Base-by-base conservation (phyloP, 2,113 vertebrate genomes). In the Seriola rivoliana region DNA sequence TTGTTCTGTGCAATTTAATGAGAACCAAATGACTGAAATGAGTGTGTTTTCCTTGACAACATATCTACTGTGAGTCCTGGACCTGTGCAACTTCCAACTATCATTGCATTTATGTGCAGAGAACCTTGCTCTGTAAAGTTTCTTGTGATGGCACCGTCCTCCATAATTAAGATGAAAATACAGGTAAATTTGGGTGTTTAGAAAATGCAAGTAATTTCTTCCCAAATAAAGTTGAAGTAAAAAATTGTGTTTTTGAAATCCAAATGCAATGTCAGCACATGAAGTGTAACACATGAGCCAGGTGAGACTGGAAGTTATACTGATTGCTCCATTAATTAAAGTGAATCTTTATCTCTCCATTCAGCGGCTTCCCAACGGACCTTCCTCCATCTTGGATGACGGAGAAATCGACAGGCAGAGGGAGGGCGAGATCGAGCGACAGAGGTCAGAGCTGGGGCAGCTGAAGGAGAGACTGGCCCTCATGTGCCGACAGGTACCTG, bases 401-500 rank as follows among this genome's bases (percentile, higher is more conserved):
- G 95, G 58, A 46, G 90, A 91, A 78, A 84, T 85, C 48, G 97
- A 87, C 95, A 93, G 72, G 75, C 95, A 60, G 96, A 95, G 94
- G 54, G 97, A 97, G 81, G 95, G 96, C 21, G 94, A 96, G 78
- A 91, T 97, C 7, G 97, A 97, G 90, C 93, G 96, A 4, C 97
- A 97, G 92, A 93, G 97, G 19, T 94, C 94, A 0, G 96, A 98
- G 90, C 95, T 97, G 84, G 96, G 96, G 25, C 97, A 98, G 90
- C 94, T 97, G 84, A 96, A 97, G 62, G 97, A 98, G 89, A 92
- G 97, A 58, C 95, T 97, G 88, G 96, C 96, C 2, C 95, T 96
- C 88, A 94, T 98, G 93, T 97, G 97, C 92, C 95, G 97, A 92
- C 97, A 98, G 95, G 95, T 96, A 85, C 60, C 29, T 12, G 23